These are phyloP conservation scores for Spisula subtruncata DNA, from an alignment of 2,888 invertebrate species.

Conservation along the genomic window DNA sequence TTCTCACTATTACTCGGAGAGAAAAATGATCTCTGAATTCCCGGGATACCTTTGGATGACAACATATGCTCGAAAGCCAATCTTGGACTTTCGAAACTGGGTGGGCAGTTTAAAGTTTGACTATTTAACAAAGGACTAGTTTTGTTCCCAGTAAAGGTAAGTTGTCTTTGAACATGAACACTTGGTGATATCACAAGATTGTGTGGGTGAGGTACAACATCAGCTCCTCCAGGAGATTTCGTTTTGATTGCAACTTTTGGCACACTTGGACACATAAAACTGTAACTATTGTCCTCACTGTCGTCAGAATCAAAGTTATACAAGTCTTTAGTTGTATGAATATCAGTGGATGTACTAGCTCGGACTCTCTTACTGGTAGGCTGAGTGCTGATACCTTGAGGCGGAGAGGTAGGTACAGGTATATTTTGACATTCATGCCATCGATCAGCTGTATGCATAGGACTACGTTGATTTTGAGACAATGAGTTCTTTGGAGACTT, in stretches of 20 bases:
- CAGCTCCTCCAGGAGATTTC: conserved; percentile 56
- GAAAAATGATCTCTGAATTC: conserved; percentile 83
- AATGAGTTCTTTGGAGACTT: conserved; percentile 66
- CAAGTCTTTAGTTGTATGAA: conserved; percentile 65
- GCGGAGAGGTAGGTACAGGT: conserved; percentile 62
- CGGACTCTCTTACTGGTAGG: conserved; percentile 43
- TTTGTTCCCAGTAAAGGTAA: conserved; percentile 55
- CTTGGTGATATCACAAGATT: conserved; percentile 72
- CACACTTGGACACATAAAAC: conserved; percentile 72
- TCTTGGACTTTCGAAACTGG: conserved; percentile 56
- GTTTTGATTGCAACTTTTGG: conserved; percentile 64
- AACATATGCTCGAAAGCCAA: conserved; percentile 53
- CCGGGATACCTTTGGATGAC: conserved; percentile 46
- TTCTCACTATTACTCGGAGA: conserved; percentile 83
- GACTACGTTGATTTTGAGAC: conserved; percentile 70
- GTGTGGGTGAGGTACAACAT: conserved; percentile 64
- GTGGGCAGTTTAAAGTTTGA: conserved; percentile 68
- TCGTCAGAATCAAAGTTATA: conserved; percentile 73
- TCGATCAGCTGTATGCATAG: conserved; percentile 60
- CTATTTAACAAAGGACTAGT: conserved; percentile 70
- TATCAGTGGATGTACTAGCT: conserved; percentile 58
- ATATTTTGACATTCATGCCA: conserved; percentile 68
- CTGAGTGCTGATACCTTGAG: conserved; percentile 55
- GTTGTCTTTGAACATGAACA: conserved; percentile 68
- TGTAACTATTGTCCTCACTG: conserved; percentile 70